Conservation (phyloP, 2,797 vertebrate genomes). For the Gymnothorax javanicus region DNA sequence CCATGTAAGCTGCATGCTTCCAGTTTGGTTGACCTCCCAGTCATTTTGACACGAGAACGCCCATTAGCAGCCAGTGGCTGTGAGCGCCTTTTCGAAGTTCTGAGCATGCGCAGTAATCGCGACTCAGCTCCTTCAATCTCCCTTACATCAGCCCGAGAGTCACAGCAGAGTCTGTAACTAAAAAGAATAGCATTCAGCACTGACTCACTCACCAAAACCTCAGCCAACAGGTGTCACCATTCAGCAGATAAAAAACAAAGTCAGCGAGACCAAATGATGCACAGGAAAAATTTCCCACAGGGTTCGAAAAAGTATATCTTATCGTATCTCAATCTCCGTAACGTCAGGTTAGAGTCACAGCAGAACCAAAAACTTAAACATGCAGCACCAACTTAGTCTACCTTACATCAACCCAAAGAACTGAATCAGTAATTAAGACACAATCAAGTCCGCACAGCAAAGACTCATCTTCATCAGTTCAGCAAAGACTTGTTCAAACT, state of each 20-base stretch:
- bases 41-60: too few relatives aligned
- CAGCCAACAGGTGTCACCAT: too few relatives aligned
- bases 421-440: background rate
- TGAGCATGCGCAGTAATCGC: too few relatives aligned
- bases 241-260: too few relatives aligned
- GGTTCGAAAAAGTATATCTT: background rate
- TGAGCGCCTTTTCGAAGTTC: too few relatives aligned
- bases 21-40: too few relatives aligned
- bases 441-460: background rate
- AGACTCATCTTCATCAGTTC: background rate
- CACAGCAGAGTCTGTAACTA: background rate
- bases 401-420: background rate
- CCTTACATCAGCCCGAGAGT: background rate
- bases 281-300: too few relatives aligned
- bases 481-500: background rate
- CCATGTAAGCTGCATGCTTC: too few relatives aligned
- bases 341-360: background rate
- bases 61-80: too few relatives aligned
- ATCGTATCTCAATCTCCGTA: too few relatives aligned
- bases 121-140: too few relatives aligned
- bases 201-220: background rate
- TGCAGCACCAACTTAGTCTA: background rate
- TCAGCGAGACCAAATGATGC: background rate
- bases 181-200: background rate
- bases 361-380: background rate